Conservation (phyloP, 2,113 vertebrate species). For the Solea solea region DNA sequence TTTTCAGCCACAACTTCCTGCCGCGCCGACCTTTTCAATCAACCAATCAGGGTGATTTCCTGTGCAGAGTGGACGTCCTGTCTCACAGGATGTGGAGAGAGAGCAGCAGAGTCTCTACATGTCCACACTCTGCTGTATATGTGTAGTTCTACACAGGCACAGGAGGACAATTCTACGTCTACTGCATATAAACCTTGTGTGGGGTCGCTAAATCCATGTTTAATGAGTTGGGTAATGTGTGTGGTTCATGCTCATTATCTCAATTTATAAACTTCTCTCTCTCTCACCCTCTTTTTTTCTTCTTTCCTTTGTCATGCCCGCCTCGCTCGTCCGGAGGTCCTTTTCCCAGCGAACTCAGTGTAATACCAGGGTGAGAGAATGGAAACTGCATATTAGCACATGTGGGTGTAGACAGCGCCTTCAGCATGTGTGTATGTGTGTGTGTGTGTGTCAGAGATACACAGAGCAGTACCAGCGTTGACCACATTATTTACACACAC, state of each 20-base stretch:
- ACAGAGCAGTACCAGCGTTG: neutral
- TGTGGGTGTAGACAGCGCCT: conserved; percentile 18
- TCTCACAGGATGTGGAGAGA: conserved; percentile 61
- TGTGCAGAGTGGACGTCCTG: conserved; percentile 63
- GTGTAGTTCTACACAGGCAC: no score
- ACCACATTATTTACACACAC: conserved; percentile 40
- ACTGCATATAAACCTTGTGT: conserved; percentile 19
- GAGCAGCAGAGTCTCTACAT: conserved; percentile 20
- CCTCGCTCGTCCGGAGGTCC: neutral
- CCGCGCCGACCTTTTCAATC: conserved; percentile 38
- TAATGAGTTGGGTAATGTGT: conserved; percentile 17
- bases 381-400: conserved; percentile 47
- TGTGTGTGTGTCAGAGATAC: neutral
- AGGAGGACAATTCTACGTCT: neutral
- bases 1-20: conserved; percentile 57
- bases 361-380: conserved; percentile 59
- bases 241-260: conserved; percentile 11
- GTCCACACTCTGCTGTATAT: conserved; percentile 2
- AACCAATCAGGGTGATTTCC: conserved; percentile 61
- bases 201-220: conserved; percentile 13
- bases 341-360: neutral
- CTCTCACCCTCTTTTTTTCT: neutral
- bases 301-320: neutral
- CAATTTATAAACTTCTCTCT: conserved; percentile 6
- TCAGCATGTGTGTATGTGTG: neutral